These are phyloP conservation scores for Dioctria linearis DNA, from an alignment of 2,888 invertebrate genomes.

Conservation along the genomic window DNA sequence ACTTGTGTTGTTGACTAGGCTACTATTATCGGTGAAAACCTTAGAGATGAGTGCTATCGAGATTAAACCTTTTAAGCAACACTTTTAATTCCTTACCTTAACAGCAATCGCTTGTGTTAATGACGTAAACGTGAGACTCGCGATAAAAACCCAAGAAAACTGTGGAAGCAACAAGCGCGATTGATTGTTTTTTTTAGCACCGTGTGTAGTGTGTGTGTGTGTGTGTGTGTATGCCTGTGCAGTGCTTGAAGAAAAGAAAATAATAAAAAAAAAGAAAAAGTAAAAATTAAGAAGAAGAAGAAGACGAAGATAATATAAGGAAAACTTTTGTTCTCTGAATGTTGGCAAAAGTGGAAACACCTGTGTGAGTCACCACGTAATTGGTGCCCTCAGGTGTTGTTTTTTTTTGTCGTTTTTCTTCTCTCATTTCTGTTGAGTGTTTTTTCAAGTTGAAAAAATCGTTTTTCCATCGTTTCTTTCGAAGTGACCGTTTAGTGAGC, in stretches of 20 bases:
- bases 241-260: constrained; percentile 8
- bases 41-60: not conserved
- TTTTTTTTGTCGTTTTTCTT: not conserved
- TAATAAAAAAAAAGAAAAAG: constrained; percentile 12
- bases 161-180: constrained; percentile 27
- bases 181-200: not conserved
- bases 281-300: constrained; percentile 11
- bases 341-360: constrained; percentile 54
- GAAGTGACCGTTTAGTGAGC: constrained; percentile 47
- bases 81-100: constrained; percentile 26
- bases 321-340: constrained; percentile 38
- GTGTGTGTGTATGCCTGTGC: constrained; percentile 2
- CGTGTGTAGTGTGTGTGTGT: not conserved
- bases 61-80: constrained; percentile 25
- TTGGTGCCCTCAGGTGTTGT: constrained; percentile 44
- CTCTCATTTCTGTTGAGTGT: not conserved
- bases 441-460: constrained; percentile 25
- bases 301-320: not conserved
- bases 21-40: constrained; percentile 31
- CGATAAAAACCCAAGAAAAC: constrained; percentile 42
- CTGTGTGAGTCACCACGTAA: constrained; percentile 51
- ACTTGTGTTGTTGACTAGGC: not conserved
- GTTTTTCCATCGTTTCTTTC: constrained; percentile 18
- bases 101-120: constrained; percentile 26
- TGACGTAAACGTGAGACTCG: constrained; percentile 49